These are phyloP conservation scores for Pantherophis vulpinus DNA, from an alignment of 2,797 vertebrate species.

Conservation along the genomic window DNA sequence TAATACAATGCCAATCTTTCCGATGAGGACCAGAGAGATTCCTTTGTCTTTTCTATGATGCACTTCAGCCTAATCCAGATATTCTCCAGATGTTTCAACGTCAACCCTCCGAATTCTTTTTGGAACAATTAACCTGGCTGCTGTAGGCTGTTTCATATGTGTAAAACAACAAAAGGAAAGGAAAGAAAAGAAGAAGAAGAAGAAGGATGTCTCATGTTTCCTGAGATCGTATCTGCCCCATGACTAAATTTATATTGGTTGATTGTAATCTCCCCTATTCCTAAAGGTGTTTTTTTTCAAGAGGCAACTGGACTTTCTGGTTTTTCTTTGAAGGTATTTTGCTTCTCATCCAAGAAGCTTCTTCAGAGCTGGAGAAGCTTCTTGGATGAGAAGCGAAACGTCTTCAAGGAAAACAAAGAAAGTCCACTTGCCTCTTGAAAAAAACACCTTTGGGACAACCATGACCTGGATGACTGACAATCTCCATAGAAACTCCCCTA, in stretches of 20 bases:
- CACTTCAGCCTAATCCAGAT: background rate
- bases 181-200: background rate
- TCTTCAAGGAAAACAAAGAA: too few species aligned
- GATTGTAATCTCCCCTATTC: background rate
- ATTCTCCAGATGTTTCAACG: background rate
- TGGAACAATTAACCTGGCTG: background rate
- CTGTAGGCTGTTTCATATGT: background rate
- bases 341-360: too few species aligned
- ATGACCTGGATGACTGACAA: too few species aligned
- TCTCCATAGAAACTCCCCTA: too few species aligned
- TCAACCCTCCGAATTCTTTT: background rate
- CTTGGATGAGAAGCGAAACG: too few species aligned
- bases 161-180: background rate
- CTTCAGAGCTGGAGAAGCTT: too few species aligned
- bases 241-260: background rate
- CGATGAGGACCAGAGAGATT: background rate
- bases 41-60: background rate
- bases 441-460: too few species aligned
- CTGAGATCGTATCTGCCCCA: background rate
- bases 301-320: too few species aligned
- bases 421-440: too few species aligned
- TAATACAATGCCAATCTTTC: background rate
- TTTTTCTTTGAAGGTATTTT: too few species aligned
- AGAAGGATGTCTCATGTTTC: background rate
- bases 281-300: too few species aligned